phyloP scores from a whole-genome alignment of 2,888 invertebrate species.

The Meiosimyza decipiens region DNA sequence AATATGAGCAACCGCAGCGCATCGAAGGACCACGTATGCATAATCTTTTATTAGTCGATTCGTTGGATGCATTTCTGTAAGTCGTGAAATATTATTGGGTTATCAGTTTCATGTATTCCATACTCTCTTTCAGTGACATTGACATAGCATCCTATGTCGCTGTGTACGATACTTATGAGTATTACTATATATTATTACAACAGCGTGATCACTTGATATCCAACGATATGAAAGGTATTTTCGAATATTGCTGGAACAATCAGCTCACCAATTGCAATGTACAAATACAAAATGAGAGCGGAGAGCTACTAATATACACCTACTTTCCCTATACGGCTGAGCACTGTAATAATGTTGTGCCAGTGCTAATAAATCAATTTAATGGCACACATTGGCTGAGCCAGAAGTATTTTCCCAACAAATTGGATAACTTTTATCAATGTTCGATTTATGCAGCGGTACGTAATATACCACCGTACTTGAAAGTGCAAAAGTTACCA shows the following conservation, averaged over 20 bases:
- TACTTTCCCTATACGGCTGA: conserved; percentile 52
- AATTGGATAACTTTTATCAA: conserved; percentile 48
- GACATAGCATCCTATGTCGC: conserved; percentile 49
- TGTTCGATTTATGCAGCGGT: conserved; percentile 44
- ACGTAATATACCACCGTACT: conserved; percentile 41
- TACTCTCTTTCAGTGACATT: conserved; percentile 43
- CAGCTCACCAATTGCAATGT: conserved; percentile 57
- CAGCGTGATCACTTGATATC: conserved; percentile 45
- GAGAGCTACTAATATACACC: conserved; percentile 54
- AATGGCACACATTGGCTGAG: conserved; percentile 45
- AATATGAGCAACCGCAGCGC: conserved; percentile 22
- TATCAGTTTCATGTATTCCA: neutral
- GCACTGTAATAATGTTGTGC: conserved; percentile 44
- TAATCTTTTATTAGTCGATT: conserved; percentile 49
- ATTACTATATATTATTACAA: conserved; percentile 58
- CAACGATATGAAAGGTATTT: conserved; percentile 52
- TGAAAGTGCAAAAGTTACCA: neutral
- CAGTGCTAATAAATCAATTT: conserved; percentile 49
- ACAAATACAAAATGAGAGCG: conserved; percentile 53
- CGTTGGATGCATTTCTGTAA: conserved; percentile 53
- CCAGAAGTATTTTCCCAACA: conserved; percentile 50
- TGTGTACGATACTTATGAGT: conserved; percentile 54
- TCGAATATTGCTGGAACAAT: conserved; percentile 56
- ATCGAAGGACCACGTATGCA: conserved; percentile 36
- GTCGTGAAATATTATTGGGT: conserved; percentile 28